These are phyloP conservation scores for Mythimna vitellina DNA, from an alignment of 2,888 invertebrate species.

Conservation along the genomic window DNA sequence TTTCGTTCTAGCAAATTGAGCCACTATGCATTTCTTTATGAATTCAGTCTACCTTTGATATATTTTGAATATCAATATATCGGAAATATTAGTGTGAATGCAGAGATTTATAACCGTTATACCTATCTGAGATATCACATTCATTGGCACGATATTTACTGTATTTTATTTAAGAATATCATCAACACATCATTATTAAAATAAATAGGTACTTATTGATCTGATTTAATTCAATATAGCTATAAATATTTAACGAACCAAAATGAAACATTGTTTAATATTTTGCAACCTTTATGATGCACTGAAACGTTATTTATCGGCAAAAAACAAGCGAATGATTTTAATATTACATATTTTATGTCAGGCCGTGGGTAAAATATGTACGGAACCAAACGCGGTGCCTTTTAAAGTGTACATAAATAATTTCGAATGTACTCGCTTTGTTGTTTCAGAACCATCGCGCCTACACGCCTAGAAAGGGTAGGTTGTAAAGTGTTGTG, in stretches of 20 bases:
- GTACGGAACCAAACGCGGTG: conserved; percentile 41
- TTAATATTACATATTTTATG: conserved; percentile 58
- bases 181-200: conserved; percentile 43
- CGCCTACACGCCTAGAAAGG: conserved; percentile 9
- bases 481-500: conserved; percentile 11
- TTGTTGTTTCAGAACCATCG: conserved; percentile 36
- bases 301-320: conserved; percentile 36
- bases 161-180: conserved; percentile 16
- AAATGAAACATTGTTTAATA: conserved; percentile 32
- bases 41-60: conserved; percentile 6
- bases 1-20: conserved; percentile 1
- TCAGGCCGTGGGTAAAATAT: conserved; percentile 43
- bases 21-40: neutral
- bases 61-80: conserved; percentile 32
- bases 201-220: neutral
- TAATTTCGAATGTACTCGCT: conserved; percentile 48
- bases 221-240: conserved; percentile 11
- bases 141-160: neutral
- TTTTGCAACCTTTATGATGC: conserved; percentile 35
- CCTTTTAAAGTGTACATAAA: conserved; percentile 58
- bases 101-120: neutral
- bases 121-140: neutral
- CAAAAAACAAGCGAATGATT: conserved; percentile 36
- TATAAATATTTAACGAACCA: conserved; percentile 32
- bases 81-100: neutral